Evolutionary conservation across 2,797 vertebrate species (phyloP), one percentile per base, ranked within the genome.

Genomic region (Dermochelys coriacea): DNA sequence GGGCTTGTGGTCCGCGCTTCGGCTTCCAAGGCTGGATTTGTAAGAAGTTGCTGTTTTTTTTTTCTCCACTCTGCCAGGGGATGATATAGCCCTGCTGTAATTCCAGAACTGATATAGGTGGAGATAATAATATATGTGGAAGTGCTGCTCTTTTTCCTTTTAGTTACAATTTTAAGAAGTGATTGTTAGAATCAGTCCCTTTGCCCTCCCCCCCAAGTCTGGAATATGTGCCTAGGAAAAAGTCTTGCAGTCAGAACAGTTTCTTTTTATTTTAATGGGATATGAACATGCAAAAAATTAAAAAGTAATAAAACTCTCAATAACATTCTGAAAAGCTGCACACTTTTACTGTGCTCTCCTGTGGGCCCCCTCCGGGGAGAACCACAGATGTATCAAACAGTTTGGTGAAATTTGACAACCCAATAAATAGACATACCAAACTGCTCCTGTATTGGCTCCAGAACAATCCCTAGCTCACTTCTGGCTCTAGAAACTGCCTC

Each of bases 241-340:
- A 52, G 82, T 54, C 68, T 57, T 93, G 80, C 77, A 86, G 68
- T 74, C 74, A 31, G 54, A 91, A 77, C 75, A 82, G 34, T 89
- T 91, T 87, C 82, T 90, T 89, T 31, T 31, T 77, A 77, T 77
- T 77, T 92, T 86, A 89, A 75, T 85, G 80, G 91, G 82, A 25
- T 79, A n/a, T 41, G 88, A 93, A 85, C 68, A 61, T 82, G 79
- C 84, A 75, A 61, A 84, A 84, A 87, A 80, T 71, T 84, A 91
- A 90, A 71, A 54, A 82, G 68, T 34, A 77, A 85, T 89, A 83
- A 87, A 94, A 93, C 85, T 4, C 74, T 47, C 61, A 86, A 54
- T 88, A 59, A 71, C 85, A 71, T 90, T 91, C 50, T 86, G 84
- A 71, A 86, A 88, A 95, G 50, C 41, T 80, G 37, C 1, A 0